phyloP scores from a whole-genome alignment of 2,888 invertebrate genomes.

The Mystacides longicornis region DNA sequence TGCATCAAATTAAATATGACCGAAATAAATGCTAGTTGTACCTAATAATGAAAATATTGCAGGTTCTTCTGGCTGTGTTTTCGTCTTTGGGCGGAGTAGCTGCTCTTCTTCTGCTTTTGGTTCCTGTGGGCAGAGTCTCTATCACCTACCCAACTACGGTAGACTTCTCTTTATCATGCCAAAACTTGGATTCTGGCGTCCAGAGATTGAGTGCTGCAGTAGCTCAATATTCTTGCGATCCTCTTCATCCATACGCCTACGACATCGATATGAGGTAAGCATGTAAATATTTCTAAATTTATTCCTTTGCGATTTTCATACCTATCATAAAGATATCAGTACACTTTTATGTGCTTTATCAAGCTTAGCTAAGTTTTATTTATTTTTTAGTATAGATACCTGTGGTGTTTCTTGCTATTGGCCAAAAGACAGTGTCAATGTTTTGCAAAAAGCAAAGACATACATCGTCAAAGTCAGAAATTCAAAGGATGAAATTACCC shows the following conservation, averaged over 20 bases:
- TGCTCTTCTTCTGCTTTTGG: constrained; percentile 58
- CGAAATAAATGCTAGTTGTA: too few species aligned
- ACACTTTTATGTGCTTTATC: not conserved
- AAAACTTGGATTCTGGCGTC: constrained; percentile 35
- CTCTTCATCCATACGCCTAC: constrained; percentile 41
- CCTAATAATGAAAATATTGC: too few species aligned
- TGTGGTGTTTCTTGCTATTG: constrained; percentile 55
- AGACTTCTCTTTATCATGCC: constrained; percentile 53
- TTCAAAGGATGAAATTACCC: constrained; percentile 33
- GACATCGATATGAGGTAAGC: constrained; percentile 44
- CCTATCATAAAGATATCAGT: not conserved
- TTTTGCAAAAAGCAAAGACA: constrained; percentile 42
- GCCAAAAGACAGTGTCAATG: constrained; percentile 31
- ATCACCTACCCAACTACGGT: constrained; percentile 56
- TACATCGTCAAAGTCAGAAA: constrained; percentile 51
- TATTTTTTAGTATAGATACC: constrained; percentile 37
- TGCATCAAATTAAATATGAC: too few species aligned
- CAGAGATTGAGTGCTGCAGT: constrained; percentile 31
- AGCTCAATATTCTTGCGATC: constrained; percentile 42
- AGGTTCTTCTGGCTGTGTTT: constrained; percentile 61
- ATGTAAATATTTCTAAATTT: not conserved
- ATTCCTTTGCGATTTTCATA: too few species aligned
- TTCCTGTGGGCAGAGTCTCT: constrained; percentile 63
- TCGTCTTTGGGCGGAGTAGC: constrained; percentile 61
- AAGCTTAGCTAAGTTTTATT: not conserved